A percentile compares a stretch with the other conserved stretches of the same genome.
Evolutionary conservation across 2,797 vertebrate genomes (phyloP).

Genomic region (Bovichtus variegatus): DNA sequence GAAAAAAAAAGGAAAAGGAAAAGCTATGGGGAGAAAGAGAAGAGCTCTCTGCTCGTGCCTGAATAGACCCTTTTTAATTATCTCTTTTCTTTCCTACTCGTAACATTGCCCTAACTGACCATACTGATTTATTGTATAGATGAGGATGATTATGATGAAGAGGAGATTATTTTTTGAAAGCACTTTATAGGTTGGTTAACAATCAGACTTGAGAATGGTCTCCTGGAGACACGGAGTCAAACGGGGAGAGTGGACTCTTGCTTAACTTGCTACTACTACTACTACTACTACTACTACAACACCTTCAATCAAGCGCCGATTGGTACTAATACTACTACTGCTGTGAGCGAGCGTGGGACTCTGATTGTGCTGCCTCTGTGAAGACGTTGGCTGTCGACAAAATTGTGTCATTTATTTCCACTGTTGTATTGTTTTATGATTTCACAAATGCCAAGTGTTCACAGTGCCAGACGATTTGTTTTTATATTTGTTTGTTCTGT

Average conservation of each 20-base stretch:
- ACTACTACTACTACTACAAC: conserved; percentile 29
- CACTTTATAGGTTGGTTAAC: conserved; percentile 88
- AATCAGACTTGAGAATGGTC: conserved; percentile 76
- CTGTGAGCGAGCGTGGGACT: conserved; percentile 63
- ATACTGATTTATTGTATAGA: conserved; percentile 60
- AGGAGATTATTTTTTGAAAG: conserved; percentile 79
- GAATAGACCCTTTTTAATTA: conserved; percentile 66
- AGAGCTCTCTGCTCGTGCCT: conserved; percentile 75
- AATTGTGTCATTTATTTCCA: conserved; percentile 56
- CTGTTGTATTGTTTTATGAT: conserved; percentile 54
- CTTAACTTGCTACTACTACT: conserved; percentile 67
- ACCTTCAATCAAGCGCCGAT: conserved; percentile 53
- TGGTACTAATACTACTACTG: conserved; percentile 72
- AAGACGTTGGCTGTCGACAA: conserved; percentile 60
- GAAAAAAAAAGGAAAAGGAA: neutral
- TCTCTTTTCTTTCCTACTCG: conserved; percentile 50
- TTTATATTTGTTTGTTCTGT: conserved; percentile 59
- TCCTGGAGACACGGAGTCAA: conserved; percentile 59
- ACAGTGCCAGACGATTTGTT: conserved; percentile 71
- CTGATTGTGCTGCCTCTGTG: conserved; percentile 60
- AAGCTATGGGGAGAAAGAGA: conserved; percentile 39
- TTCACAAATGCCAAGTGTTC: conserved; percentile 76
- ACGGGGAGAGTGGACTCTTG: conserved; percentile 54
- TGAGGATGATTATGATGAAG: conserved; percentile 51
- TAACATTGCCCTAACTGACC: conserved; percentile 62